Evolutionary conservation across 2,888 invertebrate species (phyloP), one percentile per base, ranked within the genome.

Genomic region (Hartigia nigra): DNA sequence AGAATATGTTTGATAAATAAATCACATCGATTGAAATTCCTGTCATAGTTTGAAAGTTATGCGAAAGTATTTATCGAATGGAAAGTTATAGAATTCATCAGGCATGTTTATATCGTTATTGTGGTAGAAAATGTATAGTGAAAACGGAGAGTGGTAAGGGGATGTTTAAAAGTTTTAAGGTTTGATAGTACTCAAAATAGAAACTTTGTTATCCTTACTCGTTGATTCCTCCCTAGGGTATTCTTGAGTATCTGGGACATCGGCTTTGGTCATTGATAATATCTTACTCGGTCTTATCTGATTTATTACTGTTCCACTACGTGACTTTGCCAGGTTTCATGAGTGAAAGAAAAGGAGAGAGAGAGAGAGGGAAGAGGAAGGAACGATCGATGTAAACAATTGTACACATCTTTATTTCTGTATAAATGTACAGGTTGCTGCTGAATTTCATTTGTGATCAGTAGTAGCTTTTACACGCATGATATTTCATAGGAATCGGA

Each of bases 331-430:
- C 55, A 55, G 23, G 23, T 23, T 55, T 55, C 55, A 55, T 55
- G 23, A 55, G 39, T 39, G 14, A 5, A 39, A 39, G 14, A 23
- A 1, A 39, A 39, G 5, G 39, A 39, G 23, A 5, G 9, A 39
- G 39, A 36, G 36, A 12, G 36, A 39, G 23, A 1, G 23, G 34
- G 34, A 4, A 1, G 23, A 55, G 23, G 23, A 2, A 55, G 55
- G 23, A 23, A 55, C 23, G 55, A 55, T 74, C 32, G 31, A 70
- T 76, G 35, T 5, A 76, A 79, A 79, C 12, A 39, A 76, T 39
- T 35, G 70, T 55, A 9, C 23, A 55, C 23, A 23, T 55, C 55
- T 55, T 23, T 55, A 55, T 23, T 55, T 55, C 55, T 55, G 5
- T 55, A 55, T 55, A 23, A 23, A 55, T 55, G 23, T 55, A 55